Conservation (phyloP, 64 coral and sea anemone species). For the Dendronephthya gigantea region DNA sequence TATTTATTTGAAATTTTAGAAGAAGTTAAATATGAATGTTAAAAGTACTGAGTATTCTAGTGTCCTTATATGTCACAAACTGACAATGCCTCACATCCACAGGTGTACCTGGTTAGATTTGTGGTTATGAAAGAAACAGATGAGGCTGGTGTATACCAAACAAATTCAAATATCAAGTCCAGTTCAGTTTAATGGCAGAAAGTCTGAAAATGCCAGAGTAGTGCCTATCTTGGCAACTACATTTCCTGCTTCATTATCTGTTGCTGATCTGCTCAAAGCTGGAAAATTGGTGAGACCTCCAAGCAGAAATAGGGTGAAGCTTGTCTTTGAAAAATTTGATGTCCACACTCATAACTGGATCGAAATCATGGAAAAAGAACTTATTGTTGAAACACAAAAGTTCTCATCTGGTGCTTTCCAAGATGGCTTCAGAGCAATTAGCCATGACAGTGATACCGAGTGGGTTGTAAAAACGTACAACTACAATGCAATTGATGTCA, state of each 20-base stretch:
- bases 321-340: constrained; percentile 40
- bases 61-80: too few species aligned
- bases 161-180: background rate
- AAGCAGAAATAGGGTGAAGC: constrained; percentile 4
- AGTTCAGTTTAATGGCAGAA: background rate
- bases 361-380: background rate
- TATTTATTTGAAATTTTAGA: too few species aligned
- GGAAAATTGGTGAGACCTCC: constrained; percentile 29
- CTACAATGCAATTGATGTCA: constrained; percentile 18
- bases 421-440: constrained; percentile 13
- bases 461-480: constrained; percentile 40
- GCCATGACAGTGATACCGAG: background rate
- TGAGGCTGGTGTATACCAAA: background rate
- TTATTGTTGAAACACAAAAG: constrained; percentile 12
- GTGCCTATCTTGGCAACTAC: constrained; percentile 15
- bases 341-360: constrained; percentile 8
- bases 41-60: too few species aligned
- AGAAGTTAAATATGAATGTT: too few species aligned
- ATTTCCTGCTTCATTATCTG: constrained; percentile 35
- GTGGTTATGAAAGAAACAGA: constrained; percentile 33
- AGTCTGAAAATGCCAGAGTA: background rate
- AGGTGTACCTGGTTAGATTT: constrained; percentile 50
- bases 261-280: constrained; percentile 23
- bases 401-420: constrained; percentile 33
- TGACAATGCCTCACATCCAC: too few species aligned